Base-by-base conservation (phyloP, 2,888 invertebrate genomes). In the Coelinius sp. region DNA sequence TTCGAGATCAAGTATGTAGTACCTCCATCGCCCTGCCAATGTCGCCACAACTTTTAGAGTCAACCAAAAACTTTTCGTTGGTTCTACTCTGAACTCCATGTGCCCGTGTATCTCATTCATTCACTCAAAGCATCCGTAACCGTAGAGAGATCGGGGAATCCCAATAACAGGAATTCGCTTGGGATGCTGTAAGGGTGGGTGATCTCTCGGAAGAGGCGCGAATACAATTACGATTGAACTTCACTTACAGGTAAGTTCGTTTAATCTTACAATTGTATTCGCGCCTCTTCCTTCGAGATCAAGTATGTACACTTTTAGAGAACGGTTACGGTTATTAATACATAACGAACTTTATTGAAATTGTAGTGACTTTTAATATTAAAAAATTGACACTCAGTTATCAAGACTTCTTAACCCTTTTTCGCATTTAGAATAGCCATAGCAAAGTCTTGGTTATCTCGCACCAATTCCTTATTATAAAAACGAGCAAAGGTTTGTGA, bases 1-100 rank as follows among this genome's bases (percentile, higher is more conserved):
- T 3, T 22, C n/a, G 65, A 31, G 38, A 27, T 41, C 38, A 65
- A 62, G 53, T 22, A 25, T 69, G 59, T 24, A 35, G 52, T 10
- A 52, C 24, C 52, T n/a, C 24, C 52, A 52, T 12, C 25, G 65
- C 20, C n/a, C 69, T 25, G 41, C 41, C 52, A 25, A 46, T 20
- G 62, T 69, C 12, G 68, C 14, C 35, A 68, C 12, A 52, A 68
- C 71, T 66, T 76, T 71, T 67, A 74, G 70, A 20, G 70, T 35
- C 2, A 41, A 41, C 35, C 3, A 75, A 73, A 44, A 76, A 41
- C 14, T 79, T 73, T 64, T 76, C 76, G 20, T 73, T 70, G 46
- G 72, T 66, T 7, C 41, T 41, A 71, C 71, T 10, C 20, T 53
- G 17, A 46, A 20, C 49, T 2, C 20, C 17, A 5, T 5, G 20